Evolutionary conservation across 2,797 vertebrate species (phyloP).

Genomic region (Enteromius thamalakanensis): DNA sequence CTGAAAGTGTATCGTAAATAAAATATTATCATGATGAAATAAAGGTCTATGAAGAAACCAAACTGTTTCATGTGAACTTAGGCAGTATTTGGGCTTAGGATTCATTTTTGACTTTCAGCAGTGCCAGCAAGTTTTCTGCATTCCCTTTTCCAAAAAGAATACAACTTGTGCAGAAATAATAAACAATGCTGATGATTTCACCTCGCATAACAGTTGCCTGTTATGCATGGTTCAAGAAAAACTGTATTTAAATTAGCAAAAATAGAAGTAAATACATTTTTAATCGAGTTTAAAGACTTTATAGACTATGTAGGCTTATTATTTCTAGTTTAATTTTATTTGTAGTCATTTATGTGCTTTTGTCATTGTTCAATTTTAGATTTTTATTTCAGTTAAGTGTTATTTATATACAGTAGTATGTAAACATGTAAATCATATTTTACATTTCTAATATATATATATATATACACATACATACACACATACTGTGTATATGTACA

Average conservation of each 20-base stretch:
- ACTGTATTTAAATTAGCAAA: not conserved
- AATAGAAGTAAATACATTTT: not conserved
- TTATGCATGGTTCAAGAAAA: constrained; percentile 12
- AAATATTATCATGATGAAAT: constrained; percentile 55
- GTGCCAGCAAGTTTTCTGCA: constrained; percentile 8
- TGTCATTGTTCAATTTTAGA: not conserved
- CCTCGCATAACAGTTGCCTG: not conserved
- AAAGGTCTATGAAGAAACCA: constrained; percentile 46
- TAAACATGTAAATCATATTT: not conserved
- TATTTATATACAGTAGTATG: not conserved
- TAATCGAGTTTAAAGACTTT: not conserved
- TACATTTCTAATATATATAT: not conserved
- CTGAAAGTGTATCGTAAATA: constrained; percentile 56
- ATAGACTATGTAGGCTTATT: not conserved
- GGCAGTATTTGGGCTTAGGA: not conserved
- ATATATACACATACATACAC: not conserved
- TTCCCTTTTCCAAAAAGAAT: not conserved
- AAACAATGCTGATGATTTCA: not conserved
- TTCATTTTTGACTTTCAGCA: not conserved
- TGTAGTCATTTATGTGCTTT: not conserved
- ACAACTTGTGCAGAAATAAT: constrained; percentile 10
- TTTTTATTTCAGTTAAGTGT: not conserved
- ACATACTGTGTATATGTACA: too few species aligned
- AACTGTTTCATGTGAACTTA: not conserved
- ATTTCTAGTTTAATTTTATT: not conserved